Evolutionary conservation across 2,113 vertebrate genomes (phyloP), one percentile per base, ranked within the genome.

Genomic region (Microtus montanus): DNA sequence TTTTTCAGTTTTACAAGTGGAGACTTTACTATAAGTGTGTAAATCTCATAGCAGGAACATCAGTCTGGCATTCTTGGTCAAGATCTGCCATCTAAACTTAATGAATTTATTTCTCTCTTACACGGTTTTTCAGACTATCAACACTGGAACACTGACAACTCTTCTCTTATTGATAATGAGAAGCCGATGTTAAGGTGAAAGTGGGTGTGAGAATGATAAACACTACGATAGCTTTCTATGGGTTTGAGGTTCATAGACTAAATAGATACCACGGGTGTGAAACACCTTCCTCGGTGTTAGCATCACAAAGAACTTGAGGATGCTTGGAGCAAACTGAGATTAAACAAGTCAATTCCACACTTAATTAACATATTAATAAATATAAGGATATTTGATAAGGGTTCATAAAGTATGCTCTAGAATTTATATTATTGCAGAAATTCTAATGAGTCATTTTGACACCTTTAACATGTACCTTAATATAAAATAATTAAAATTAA

Each of bases 371-470:
- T 11, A 74, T 4, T 70, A 15, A 80, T 38, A 94, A 58, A 71
- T 73, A 10, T 82, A 61, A 75, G 4, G 20, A 80, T 2, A 33
- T 1, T 9, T 91, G 35, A 58, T 35, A 79, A 84, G 47, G 12
- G 52, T 92, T 28, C 4, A 38, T 75, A 74, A 28, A 70, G 1
- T 87, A 0, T 92, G 1, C 1, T 90, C 10, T 30, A 1, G 5
- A 35, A 75, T 87, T 78, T 58, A 58, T 89, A 87, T 89, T 87
- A 52, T 70, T 38, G 75, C 93, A 66, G 22, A 13, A 91, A 89
- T 44, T 58, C 9, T 94, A 94, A 44, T 58, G 5, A 80, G 73
- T 86, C 66, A 13, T n/a, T 15, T 63, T 2, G 2, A 13, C 58
- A 54, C 0, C 47, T 92, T 73, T 10, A 26, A 80, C 85, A 49